A percentile compares a stretch with the other conserved stretches of the same genome.
Conservation (phyloP, 2,113 vertebrate species). For the Eptatretus burgeri region DNA sequence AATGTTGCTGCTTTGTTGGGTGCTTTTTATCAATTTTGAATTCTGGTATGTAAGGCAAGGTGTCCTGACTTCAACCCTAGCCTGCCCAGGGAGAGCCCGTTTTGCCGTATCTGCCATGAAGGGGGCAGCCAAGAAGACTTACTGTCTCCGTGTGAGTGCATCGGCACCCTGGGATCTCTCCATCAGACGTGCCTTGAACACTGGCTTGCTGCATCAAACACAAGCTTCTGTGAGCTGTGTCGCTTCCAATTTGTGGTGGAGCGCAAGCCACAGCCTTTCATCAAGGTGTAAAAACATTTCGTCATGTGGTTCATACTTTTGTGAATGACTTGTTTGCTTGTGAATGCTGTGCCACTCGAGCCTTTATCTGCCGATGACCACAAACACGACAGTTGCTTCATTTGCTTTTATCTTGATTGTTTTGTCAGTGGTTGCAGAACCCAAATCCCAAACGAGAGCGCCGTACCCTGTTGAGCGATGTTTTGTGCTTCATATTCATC, state of each 20-base stretch:
- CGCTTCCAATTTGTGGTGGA: conserved; percentile 48
- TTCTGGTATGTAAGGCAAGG: too few species aligned
- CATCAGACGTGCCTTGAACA: conserved; percentile 51
- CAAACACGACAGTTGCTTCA: neutral
- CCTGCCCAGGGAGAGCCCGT: conserved; percentile 26
- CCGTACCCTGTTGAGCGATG: conserved; percentile 31
- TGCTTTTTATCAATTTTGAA: too few species aligned
- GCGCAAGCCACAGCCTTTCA: conserved; percentile 29
- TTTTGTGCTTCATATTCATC: conserved; percentile 40
- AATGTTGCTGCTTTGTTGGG: too few species aligned
- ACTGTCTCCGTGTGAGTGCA: conserved; percentile 43
- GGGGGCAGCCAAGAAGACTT: conserved; percentile 38
- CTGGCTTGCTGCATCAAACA: conserved; percentile 47
- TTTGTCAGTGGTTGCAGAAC: conserved; percentile 28
- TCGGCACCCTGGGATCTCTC: conserved; percentile 36
- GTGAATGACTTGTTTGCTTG: too few species aligned
- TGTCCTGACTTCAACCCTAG: conserved; percentile 12
- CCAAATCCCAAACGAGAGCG: conserved; percentile 31
- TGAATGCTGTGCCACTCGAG: too few species aligned
- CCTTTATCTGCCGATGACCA: too few species aligned
- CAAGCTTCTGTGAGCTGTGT: conserved; percentile 54
- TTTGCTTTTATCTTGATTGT: conserved; percentile 11
- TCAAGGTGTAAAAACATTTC: conserved; percentile 23
- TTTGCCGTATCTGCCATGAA: conserved; percentile 52
- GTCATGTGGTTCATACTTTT: too few species aligned